These are phyloP conservation scores for Pachyseris speciosa DNA, from an alignment of 64 coral and sea anemone genomes.

Conservation along the genomic window DNA sequence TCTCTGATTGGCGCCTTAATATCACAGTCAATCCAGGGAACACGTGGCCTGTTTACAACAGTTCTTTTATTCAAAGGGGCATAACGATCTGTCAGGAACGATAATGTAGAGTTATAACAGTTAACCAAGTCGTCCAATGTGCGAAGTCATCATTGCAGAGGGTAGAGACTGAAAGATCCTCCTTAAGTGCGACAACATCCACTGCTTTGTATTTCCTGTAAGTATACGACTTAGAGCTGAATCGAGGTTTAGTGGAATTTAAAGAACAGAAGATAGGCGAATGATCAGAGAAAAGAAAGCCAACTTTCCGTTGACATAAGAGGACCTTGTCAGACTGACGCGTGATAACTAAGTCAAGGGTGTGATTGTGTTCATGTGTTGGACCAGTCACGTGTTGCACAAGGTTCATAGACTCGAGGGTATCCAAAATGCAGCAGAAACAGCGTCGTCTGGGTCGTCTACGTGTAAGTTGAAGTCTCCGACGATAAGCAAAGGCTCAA, in stretches of 20 bases:
- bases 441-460: background rate
- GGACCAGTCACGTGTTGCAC: background rate
- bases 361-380: constrained; percentile 3
- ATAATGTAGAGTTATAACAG: no score
- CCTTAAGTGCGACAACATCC: background rate
- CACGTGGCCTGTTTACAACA: no score
- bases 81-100: no score
- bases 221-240: background rate
- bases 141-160: background rate
- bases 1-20: no score
- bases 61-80: no score
- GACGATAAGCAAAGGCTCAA: background rate
- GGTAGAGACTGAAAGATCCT: background rate
- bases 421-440: background rate
- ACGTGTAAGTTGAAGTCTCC: background rate
- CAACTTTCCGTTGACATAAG: background rate
- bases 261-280: background rate
- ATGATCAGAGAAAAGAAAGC: background rate
- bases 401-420: constrained; percentile 18
- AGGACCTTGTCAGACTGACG: background rate
- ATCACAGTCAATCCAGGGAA: no score
- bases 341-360: background rate
- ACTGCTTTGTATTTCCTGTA: background rate
- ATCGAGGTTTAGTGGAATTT: constrained; percentile 10
- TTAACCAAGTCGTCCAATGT: no score